These are phyloP conservation scores for Micromys minutus DNA, from an alignment of 2,113 vertebrate genomes.

Conservation along the genomic window DNA sequence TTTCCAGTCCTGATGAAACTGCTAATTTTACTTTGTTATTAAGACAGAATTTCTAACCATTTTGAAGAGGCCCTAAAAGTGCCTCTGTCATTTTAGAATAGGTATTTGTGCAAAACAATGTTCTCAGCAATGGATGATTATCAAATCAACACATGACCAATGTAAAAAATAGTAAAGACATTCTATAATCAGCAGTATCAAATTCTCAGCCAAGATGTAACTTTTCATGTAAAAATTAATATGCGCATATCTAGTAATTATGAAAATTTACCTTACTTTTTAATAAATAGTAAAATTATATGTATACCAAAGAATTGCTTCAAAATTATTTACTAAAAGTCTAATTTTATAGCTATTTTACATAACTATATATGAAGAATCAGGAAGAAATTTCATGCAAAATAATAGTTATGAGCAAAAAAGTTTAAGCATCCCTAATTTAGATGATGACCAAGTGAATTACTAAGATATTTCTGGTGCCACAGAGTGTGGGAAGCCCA, in stretches of 20 bases:
- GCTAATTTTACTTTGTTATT: neutral
- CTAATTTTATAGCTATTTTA: neutral
- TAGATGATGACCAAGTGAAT: neutral
- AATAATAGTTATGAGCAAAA: neutral
- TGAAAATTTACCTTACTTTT: neutral
- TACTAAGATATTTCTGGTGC: neutral
- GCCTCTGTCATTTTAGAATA: neutral
- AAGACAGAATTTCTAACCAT: neutral
- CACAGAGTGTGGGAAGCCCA: neutral
- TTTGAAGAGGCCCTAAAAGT: neutral
- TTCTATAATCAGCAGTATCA: neutral
- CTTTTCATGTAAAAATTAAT: neutral
- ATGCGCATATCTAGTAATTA: neutral
- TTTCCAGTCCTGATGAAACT: no score
- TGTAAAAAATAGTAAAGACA: neutral
- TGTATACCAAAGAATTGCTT: neutral
- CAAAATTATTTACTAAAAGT: neutral
- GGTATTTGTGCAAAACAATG: neutral
- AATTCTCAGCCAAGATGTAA: neutral
- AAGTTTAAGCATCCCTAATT: neutral
- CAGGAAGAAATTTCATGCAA: neutral
- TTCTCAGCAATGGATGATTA: neutral
- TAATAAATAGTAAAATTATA: neutral
- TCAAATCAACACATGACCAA: neutral
- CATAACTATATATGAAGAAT: neutral